Evolutionary conservation across 2,113 vertebrate genomes (phyloP).

Genomic region (Rhagologus leucostigma): DNA sequence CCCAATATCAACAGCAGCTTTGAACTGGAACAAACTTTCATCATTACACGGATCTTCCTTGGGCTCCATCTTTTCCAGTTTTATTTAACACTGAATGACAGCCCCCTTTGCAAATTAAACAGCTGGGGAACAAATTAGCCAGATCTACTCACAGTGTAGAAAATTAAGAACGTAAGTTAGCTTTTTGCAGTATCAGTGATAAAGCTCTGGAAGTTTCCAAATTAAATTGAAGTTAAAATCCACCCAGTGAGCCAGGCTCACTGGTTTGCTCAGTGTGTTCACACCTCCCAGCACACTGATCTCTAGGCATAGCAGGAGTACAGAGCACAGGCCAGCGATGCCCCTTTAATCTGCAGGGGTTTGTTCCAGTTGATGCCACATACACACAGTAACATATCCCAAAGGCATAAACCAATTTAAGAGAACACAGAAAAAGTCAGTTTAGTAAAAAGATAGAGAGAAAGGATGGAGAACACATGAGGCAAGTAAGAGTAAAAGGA

Average conservation of each 20-base stretch:
- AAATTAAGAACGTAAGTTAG: not conserved
- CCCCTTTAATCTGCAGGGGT: not conserved
- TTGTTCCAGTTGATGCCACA: not conserved
- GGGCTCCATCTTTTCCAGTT: not conserved
- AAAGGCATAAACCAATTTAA: not conserved
- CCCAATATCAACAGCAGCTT: not conserved
- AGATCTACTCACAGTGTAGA: not conserved
- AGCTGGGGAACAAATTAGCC: slow-evolving; percentile 10
- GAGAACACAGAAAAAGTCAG: not conserved
- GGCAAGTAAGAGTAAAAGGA: not conserved
- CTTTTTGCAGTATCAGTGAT: not conserved
- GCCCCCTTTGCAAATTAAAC: not conserved
- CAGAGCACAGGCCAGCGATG: not conserved
- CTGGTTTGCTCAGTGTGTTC: not conserved
- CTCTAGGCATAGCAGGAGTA: not conserved
- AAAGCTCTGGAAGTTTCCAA: not conserved
- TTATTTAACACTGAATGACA: not conserved
- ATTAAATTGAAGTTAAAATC: not conserved
- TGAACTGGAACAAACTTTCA: not conserved
- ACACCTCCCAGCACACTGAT: not conserved
- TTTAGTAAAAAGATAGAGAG: not conserved
- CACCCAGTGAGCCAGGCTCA: not conserved
- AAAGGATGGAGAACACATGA: not conserved
- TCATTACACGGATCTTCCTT: not conserved
- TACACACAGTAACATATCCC: not conserved